Evolutionary conservation across 1,140 invertebrate species (phyloP).

Genomic region (Tenebrio molitor): DNA sequence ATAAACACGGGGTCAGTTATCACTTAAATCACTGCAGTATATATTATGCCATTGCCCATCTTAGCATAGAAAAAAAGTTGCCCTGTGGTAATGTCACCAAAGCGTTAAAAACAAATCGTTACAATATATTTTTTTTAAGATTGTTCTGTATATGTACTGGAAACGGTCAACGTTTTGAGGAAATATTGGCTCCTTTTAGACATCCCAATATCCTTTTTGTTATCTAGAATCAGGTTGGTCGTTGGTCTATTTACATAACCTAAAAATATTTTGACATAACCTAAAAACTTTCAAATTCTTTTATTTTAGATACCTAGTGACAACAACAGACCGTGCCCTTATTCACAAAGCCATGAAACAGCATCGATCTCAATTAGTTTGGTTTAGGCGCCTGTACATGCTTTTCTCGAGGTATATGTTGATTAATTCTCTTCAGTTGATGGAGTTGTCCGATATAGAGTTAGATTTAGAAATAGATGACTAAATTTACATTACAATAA

Average conservation of each 20-base stretch:
- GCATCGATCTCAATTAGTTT: conserved; percentile 91
- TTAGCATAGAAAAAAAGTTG: conserved; percentile 81
- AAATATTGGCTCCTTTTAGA: conserved; percentile 91
- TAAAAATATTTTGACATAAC: no score
- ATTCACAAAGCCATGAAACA: conserved; percentile 84
- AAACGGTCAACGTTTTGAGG: conserved; percentile 86
- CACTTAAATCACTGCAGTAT: conserved; percentile 92
- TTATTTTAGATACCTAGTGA: conserved; percentile 72
- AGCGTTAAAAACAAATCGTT: conserved; percentile 3
- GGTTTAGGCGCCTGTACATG: conserved; percentile 93
- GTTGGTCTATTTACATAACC: no score
- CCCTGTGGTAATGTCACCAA: conserved; percentile 72
- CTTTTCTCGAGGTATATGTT: conserved; percentile 92
- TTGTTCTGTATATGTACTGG: conserved; percentile 84
- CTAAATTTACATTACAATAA: conserved; percentile 49
- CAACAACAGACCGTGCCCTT: conserved; percentile 70
- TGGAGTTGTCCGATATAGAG: conserved; percentile 80
- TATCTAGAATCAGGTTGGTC: conserved; percentile 81
- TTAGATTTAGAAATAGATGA: conserved; percentile 82
- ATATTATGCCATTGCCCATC: conserved; percentile 82
- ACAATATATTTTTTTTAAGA: conserved; percentile 72
- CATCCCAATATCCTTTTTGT: conserved; percentile 82
- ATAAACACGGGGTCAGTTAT: conserved; percentile 88
- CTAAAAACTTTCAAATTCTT: no score
- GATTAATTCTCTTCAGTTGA: conserved; percentile 86